Evolutionary conservation across 1,140 invertebrate genomes (phyloP).

Genomic region (Calycopis cecrops): DNA sequence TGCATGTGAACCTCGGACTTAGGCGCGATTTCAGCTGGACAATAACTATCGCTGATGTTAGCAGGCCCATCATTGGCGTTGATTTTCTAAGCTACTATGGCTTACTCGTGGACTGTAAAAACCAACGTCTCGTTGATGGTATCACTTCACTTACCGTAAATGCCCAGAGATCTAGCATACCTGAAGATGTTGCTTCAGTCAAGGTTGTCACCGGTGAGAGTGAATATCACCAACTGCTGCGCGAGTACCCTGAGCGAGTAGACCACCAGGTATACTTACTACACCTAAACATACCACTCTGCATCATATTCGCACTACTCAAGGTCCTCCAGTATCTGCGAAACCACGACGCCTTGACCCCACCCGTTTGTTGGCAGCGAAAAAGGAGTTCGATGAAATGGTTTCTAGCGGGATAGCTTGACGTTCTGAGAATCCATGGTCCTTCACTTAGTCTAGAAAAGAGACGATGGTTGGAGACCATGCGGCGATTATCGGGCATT

Average conservation of each 20-base stretch:
- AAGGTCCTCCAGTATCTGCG: conserved; percentile 45
- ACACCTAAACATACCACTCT: conserved; percentile 26
- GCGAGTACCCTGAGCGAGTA: conserved; percentile 24
- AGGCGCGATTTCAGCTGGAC: conserved; percentile 45
- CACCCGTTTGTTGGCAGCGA: conserved; percentile 38
- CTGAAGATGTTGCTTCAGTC: too few relatives aligned
- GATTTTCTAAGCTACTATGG: conserved; percentile 49
- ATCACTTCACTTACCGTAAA: too few relatives aligned
- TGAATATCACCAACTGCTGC: conserved; percentile 23
- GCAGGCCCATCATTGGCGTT: conserved; percentile 43
- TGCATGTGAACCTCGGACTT: conserved; percentile 45
- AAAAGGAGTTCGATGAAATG: conserved; percentile 50
- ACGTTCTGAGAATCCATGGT: conserved; percentile 48
- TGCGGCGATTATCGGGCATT: conserved; percentile 51
- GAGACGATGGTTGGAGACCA: conserved; percentile 46
- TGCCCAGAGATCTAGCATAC: too few relatives aligned
- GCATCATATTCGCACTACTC: conserved; percentile 30
- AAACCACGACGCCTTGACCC: conserved; percentile 49
- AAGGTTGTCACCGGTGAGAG: conserved; percentile 9
- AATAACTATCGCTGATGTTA: conserved; percentile 59
- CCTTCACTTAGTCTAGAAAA: conserved; percentile 59
- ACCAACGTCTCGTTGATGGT: conserved; percentile 34
- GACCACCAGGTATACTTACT: conserved; percentile 24
- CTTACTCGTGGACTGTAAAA: conserved; percentile 40
- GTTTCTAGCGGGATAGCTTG: conserved; percentile 32